Percentiles rank a stretch among this genome's conserved stretches.
Evolutionary conservation across 2,113 vertebrate genomes (phyloP).

Genomic region (Paralichthys olivaceus): DNA sequence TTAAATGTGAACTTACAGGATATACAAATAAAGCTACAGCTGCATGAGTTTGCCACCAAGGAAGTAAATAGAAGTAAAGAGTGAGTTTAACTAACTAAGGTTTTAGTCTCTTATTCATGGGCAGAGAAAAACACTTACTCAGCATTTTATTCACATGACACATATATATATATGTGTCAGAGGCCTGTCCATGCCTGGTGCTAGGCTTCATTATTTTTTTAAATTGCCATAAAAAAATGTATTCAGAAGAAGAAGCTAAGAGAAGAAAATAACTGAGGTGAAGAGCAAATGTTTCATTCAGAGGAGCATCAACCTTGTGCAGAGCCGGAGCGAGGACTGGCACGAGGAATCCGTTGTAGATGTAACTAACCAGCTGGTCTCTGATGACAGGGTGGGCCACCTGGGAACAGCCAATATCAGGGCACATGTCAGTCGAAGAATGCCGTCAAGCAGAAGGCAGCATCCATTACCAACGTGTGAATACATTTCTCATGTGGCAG

Average conservation of each 20-base stretch:
- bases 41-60: no score
- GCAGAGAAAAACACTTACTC: no score
- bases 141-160: no score
- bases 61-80: neutral
- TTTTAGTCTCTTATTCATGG: no score
- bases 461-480: neutral
- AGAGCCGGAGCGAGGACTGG: constrained; percentile 95
- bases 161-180: no score
- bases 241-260: no score
- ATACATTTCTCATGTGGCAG: constrained; percentile 20
- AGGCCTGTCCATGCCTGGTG: no score
- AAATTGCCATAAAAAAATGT: no score
- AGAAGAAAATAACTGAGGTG: no score
- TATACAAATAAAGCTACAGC: no score
- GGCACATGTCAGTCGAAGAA: constrained; percentile 6
- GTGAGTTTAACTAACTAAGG: neutral
- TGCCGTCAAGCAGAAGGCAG: neutral
- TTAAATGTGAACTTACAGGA: no score
- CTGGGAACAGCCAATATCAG: constrained; percentile 70
- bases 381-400: constrained; percentile 93
- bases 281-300: neutral
- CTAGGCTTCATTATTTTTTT: no score
- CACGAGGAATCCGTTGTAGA: constrained; percentile 97
- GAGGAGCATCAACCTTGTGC: constrained; percentile 89
- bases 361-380: constrained; percentile 93